Evolutionary conservation across 2,888 invertebrate species (phyloP), one percentile per base, ranked within the genome.

Genomic region (Lithosia quadra): DNA sequence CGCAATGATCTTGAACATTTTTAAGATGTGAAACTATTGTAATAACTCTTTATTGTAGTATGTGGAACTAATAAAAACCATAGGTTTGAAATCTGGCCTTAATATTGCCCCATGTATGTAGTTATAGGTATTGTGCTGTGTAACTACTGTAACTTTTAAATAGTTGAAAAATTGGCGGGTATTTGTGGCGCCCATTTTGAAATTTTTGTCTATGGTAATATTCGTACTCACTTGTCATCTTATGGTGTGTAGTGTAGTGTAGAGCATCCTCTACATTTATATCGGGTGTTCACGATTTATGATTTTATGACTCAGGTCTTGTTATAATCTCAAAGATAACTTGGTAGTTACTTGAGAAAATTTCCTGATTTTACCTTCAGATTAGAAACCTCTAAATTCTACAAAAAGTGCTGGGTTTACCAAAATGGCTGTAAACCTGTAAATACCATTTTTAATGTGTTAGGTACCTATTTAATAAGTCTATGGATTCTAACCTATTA

Each of bases 81-180:
- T 15, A 34, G 33, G 24, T 57, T 22, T 33, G 34, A 67, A 53
- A 63, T 57, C 15, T 62, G 55, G 57, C 63, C 67, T 58, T 63
- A 63, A 58, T 22, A 36, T 49, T 57, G 67, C 58, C 58, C 63
- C 67, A 63, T 67, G 15, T 67, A 43, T 49, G 33, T 63, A 39
- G 43, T 22, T 39, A 36, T 33, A n/a, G n/a, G n/a, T n/a, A n/a
- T n/a, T n/a, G n/a, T 83, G 80, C 84, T 77, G 77, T 39, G 11
- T 43, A 43, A 49, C 21, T 24, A n/a, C n/a, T 28, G 24, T n/a
- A 62, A 28, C 3, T 28, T 43, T 24, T 18, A 56, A 21, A 55
- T 24, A 56, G 13, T 15, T 24, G 10, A 28, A 2, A 28, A 43
- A 43, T 39, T n/a, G 43, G 43, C 24, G 43, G 39, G 43, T 4